Evolutionary conservation across 2,113 vertebrate genomes (phyloP).

Genomic region (Varanus komodoensis): DNA sequence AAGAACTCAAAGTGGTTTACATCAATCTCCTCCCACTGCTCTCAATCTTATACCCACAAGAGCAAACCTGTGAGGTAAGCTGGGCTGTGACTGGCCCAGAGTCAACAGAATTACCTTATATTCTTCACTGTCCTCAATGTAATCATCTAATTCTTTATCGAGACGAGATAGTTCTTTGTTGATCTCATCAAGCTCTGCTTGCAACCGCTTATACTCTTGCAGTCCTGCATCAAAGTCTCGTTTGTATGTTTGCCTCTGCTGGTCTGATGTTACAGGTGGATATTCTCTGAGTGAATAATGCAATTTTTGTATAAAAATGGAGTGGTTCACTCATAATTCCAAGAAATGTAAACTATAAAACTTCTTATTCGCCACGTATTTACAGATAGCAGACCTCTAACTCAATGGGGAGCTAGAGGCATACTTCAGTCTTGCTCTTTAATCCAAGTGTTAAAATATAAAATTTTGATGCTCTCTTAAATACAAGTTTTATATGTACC

Average conservation of each 20-base stretch:
- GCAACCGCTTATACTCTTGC: conserved; percentile 82
- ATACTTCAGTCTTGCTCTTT: not conserved
- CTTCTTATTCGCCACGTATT: not conserved
- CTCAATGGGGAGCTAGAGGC: not conserved
- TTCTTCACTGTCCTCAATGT: conserved; percentile 78
- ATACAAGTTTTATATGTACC: not conserved
- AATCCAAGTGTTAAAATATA: not conserved
- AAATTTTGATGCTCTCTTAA: not conserved
- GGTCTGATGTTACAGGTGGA: conserved; percentile 77
- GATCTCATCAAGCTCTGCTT: conserved; percentile 82
- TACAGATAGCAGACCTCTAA: not conserved
- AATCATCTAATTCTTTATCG: conserved; percentile 77
- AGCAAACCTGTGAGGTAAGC: too few species aligned
- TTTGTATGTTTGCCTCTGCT: conserved; percentile 81
- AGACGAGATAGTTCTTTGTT: conserved; percentile 76
- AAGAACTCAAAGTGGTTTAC: too few species aligned
- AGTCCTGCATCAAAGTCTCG: conserved; percentile 82
- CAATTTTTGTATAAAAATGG: not conserved
- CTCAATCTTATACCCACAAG: too few species aligned
- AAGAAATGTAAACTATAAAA: not conserved
- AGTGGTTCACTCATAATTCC: not conserved
- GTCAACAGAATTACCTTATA: conserved; percentile 77
- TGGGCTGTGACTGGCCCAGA: not conserved
- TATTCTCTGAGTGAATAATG: conserved; percentile 73
- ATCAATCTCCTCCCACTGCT: too few species aligned